Conservation (phyloP, 2,797 vertebrate species). For the Myioborus miniatus region DNA sequence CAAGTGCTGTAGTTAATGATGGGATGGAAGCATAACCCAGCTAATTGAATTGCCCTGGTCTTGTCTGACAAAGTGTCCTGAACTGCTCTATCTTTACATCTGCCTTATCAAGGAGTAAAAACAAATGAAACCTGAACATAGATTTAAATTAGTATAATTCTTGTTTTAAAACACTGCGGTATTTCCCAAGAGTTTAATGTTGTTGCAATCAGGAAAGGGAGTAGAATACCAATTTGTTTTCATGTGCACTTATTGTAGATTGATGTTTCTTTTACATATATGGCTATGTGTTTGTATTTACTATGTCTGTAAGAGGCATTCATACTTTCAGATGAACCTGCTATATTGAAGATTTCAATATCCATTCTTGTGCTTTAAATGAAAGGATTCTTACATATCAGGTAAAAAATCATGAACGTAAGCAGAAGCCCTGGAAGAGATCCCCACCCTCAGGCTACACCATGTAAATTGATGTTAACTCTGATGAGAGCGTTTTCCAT, state of each 20-base stretch:
- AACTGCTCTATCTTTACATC: neutral
- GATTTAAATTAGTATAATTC: neutral
- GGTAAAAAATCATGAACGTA: neutral
- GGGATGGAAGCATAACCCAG: neutral
- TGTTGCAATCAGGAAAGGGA: neutral
- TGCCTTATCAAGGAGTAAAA: neutral
- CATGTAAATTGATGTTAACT: neutral
- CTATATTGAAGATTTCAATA: neutral
- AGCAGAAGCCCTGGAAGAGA: constrained; percentile 1
- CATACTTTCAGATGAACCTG: neutral
- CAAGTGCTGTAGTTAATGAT: constrained; percentile 2
- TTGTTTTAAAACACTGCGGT: neutral
- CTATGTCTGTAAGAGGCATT: neutral
- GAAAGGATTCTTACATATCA: neutral
- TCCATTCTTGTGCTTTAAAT: neutral
- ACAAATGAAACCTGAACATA: neutral
- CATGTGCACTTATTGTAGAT: neutral
- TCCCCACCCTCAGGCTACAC: neutral
- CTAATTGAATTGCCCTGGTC: constrained; percentile 30
- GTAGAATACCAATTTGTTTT: neutral
- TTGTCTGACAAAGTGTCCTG: neutral
- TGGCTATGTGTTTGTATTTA: neutral
- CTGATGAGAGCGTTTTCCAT: neutral
- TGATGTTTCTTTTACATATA: neutral
- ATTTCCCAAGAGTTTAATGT: neutral